These are phyloP conservation scores for Leptocoma aspasia DNA, from an alignment of 2,113 vertebrate species.

Conservation along the genomic window DNA sequence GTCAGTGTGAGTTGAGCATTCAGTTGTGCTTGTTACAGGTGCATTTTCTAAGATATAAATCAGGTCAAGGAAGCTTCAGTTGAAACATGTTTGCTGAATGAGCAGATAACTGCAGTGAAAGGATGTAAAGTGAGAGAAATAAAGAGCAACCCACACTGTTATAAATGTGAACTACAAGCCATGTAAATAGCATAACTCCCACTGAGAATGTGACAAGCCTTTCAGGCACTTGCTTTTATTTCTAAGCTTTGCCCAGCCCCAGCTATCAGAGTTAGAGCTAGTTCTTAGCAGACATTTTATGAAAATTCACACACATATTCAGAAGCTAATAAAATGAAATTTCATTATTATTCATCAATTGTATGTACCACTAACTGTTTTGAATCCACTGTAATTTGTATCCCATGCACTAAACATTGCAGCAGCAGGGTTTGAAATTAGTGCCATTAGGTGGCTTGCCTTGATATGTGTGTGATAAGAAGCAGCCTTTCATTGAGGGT, in stretches of 20 bases:
- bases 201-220: background rate
- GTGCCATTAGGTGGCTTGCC: background rate
- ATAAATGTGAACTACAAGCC: background rate
- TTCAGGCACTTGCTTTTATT: background rate
- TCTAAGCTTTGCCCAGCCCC: background rate
- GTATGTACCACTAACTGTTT: background rate
- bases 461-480: background rate
- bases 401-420: background rate
- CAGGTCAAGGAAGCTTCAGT: background rate
- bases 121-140: constrained; percentile 21
- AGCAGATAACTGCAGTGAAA: background rate
- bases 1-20: background rate
- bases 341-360: background rate
- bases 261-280: background rate
- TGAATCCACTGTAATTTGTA: constrained; percentile 18
- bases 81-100: background rate
- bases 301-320: background rate
- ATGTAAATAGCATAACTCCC: background rate
- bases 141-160: background rate
- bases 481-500: background rate
- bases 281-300: background rate
- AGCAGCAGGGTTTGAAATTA: constrained; percentile 25
- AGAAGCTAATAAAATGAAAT: background rate
- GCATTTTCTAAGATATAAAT: background rate
- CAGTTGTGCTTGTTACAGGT: background rate